These are phyloP conservation scores for Sigmodon hispidus DNA, from an alignment of 2,113 vertebrate species.

Conservation along the genomic window DNA sequence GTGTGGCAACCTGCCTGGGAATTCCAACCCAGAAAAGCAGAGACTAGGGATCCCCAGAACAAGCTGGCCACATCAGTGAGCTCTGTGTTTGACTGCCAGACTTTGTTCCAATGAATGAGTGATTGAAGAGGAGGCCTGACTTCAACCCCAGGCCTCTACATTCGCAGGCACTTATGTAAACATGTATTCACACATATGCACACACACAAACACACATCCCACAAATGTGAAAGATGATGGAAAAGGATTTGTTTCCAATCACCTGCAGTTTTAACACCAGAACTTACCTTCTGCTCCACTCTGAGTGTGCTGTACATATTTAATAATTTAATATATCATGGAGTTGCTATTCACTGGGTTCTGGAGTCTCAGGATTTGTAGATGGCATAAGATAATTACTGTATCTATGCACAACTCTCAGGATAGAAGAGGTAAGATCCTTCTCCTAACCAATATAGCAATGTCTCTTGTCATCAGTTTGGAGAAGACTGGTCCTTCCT, in stretches of 20 bases:
- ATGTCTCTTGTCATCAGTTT: accelerated
- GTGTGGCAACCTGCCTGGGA: not conserved
- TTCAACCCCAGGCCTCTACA: not conserved
- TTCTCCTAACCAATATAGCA: too few species aligned
- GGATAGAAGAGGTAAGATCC: not conserved
- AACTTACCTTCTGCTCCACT: not conserved
- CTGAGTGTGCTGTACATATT: not conserved
- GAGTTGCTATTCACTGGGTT: not conserved
- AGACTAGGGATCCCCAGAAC: not conserved
- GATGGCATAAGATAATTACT: too few species aligned
- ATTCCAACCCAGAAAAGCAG: not conserved
- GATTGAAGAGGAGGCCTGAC: not conserved
- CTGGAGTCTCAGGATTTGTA: not conserved
- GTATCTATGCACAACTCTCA: not conserved
- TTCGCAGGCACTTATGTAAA: too few species aligned
- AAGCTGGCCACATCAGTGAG: too few species aligned
- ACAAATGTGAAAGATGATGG: accelerated
- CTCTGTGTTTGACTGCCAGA: not conserved
- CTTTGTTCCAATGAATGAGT: not conserved
- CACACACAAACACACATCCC: not conserved
- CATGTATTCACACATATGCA: too few species aligned
- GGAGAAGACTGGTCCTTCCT: not conserved
- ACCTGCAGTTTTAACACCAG: not conserved
- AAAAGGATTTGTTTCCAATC: not conserved
- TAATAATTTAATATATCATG: not conserved